Evolutionary conservation across 2,113 vertebrate species (phyloP), one percentile per base, ranked within the genome.

Genomic region (Lycocorax pyrrhopterus): DNA sequence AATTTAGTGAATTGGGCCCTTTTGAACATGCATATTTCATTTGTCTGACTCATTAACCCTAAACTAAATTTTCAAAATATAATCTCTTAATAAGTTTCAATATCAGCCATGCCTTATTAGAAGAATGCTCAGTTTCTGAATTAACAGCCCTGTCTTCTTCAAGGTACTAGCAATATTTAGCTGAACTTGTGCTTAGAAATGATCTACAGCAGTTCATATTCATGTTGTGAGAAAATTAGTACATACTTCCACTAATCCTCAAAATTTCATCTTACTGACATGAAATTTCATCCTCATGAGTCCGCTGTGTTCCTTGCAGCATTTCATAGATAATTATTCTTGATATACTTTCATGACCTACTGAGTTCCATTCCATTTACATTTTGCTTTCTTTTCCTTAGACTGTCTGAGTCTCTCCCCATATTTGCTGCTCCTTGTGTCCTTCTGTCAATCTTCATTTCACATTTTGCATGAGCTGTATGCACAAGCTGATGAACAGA

Each of bases 271-370:
- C 15, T 92, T 33, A 37, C 47, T 74, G 64, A 59, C 49, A 66
- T 85, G 59, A 87, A 92, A 63, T 80, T 85, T 35, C 75, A 11
- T n/a, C 33, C 71, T 71, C 44, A 52, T 52, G 56, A 83, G 27
- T 51, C 51, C 0, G 0, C 37, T 72, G 12, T 64, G 75, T 93
- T 96, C 60, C 58, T 68, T 93, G 46, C n/a, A 90, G 52, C 17
- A 90, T 84, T 96, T 94, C 39, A 68, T 39, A 90, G 67, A 77
- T 76, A 93, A 89, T 95, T 87, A 85, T 71, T 87, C 76, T 75
- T 88, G 37, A 79, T 92, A 53, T 86, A 63, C 33, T 91, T 93
- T 87, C 39, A 58, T 96, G 72, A 94, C 49, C 77, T 83, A 55
- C 41, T 9, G n/a, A 86, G n/a, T 79, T 67, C 20, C 30, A 87